phyloP scores from a whole-genome alignment of 2,113 vertebrate genomes.

The Poeciliopsis retropinna region DNA sequence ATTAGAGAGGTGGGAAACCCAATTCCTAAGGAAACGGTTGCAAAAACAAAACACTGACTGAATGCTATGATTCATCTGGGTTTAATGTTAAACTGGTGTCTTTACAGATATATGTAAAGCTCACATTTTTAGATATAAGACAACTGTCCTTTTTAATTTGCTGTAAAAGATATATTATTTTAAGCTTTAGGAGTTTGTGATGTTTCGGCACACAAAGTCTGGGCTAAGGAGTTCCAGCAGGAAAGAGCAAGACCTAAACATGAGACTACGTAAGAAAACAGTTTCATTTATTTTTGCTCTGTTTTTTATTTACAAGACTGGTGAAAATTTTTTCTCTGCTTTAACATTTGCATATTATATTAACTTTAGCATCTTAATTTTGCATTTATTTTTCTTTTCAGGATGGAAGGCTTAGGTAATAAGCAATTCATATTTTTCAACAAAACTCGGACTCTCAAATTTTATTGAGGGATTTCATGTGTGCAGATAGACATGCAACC shows the following conservation, averaged over 20 bases:
- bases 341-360: background rate
- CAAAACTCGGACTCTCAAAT: background rate
- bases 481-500: background rate
- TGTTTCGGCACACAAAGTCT: conserved; percentile 12
- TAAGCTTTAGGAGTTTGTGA: conserved; percentile 8
- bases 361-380: background rate
- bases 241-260: conserved; percentile 36
- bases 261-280: conserved; percentile 70
- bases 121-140: background rate
- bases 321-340: background rate
- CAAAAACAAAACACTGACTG: conserved; percentile 51
- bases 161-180: background rate
- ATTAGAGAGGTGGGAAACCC: conserved; percentile 24
- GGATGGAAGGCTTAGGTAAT: background rate
- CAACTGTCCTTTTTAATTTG: background rate
- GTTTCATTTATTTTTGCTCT: background rate
- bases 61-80: conserved; percentile 21
- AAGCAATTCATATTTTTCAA: background rate
- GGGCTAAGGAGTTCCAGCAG: background rate
- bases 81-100: conserved; percentile 48
- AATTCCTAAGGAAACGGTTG: conserved; percentile 73
- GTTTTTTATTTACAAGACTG: background rate
- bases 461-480: background rate
- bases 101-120: background rate
- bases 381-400: background rate